phyloP scores from a whole-genome alignment of 2,888 invertebrate genomes.

The Eueremaeus valkanovi region DNA sequence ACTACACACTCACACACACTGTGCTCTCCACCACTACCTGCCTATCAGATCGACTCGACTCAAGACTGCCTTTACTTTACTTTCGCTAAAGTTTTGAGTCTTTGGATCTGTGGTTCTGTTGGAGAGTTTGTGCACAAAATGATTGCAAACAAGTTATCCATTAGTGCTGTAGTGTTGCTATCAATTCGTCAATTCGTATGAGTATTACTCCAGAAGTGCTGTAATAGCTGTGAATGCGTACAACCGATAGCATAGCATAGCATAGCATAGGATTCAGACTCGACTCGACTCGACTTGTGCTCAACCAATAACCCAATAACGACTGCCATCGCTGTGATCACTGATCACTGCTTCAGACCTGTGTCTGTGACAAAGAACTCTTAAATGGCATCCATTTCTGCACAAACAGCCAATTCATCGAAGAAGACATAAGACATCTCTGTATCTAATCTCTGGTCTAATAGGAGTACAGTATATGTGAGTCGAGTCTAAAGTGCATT shows the following conservation, averaged over 20 bases:
- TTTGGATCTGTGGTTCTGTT: neutral
- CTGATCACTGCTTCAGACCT: neutral
- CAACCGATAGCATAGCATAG: too few species aligned
- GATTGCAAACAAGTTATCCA: constrained; percentile 30
- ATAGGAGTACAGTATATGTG: neutral
- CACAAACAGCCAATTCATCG: neutral
- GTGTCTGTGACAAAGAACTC: constrained; percentile 18
- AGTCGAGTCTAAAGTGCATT: constrained; percentile 20
- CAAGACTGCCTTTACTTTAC: constrained; percentile 8
- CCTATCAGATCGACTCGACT: constrained; percentile 17
- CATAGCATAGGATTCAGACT: neutral
- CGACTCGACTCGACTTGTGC: neutral
- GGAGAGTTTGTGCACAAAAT: neutral
- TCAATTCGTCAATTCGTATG: too few species aligned
- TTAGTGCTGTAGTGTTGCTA: too few species aligned
- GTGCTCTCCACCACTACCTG: constrained; percentile 17
- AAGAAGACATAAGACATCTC: neutral
- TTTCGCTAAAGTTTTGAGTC: neutral
- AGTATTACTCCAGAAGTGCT: too few species aligned
- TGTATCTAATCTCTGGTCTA: neutral
- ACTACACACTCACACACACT: too few species aligned
- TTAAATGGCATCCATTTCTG: constrained; percentile 23
- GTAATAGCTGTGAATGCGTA: too few species aligned
- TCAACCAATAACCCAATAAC: neutral
- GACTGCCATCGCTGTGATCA: constrained; percentile 15